phyloP scores from a whole-genome alignment of 2,113 vertebrate genomes.

The Neodon shergylaensis region DNA sequence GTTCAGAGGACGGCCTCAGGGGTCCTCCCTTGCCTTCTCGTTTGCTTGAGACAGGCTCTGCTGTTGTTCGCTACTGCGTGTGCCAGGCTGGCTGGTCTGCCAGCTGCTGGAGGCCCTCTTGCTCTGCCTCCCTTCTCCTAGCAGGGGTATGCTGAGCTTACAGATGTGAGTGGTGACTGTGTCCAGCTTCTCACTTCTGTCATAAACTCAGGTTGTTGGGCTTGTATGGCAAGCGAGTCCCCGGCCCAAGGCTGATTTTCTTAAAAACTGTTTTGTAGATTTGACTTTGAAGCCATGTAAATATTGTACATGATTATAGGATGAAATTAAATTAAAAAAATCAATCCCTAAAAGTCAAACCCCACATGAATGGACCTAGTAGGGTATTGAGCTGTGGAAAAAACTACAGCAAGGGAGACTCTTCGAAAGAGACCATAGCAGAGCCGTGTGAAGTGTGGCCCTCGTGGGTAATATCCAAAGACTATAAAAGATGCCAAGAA shows the following conservation, averaged over 20 bases:
- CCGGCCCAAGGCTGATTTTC: background rate
- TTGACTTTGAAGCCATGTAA: slow-evolving; percentile 11
- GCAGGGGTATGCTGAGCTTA: background rate
- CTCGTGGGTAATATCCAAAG: fast-evolving
- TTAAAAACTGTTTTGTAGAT: background rate
- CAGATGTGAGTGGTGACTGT: background rate
- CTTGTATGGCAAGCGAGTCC: background rate
- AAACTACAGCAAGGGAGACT: background rate
- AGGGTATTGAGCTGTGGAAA: background rate
- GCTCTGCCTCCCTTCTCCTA: background rate
- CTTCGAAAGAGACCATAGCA: background rate
- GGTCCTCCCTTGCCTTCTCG: background rate
- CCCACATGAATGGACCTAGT: slow-evolving; percentile 9
- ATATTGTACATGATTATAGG: slow-evolving; percentile 15
- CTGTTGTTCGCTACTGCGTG: background rate
- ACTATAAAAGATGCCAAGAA: background rate
- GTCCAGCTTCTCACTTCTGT: background rate
- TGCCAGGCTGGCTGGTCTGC: background rate
- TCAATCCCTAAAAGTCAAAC: slow-evolving; percentile 48
- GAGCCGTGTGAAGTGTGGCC: fast-evolving
- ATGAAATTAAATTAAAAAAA: slow-evolving; percentile 65
- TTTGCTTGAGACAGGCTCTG: background rate
- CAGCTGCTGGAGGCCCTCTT: background rate
- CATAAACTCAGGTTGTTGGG: background rate
- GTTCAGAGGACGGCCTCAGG: background rate